A percentile compares a stretch with the other conserved stretches of the same genome.
phyloP scores from a whole-genome alignment of 2,113 vertebrate genomes.

The Melanotaenia duboulayi region DNA sequence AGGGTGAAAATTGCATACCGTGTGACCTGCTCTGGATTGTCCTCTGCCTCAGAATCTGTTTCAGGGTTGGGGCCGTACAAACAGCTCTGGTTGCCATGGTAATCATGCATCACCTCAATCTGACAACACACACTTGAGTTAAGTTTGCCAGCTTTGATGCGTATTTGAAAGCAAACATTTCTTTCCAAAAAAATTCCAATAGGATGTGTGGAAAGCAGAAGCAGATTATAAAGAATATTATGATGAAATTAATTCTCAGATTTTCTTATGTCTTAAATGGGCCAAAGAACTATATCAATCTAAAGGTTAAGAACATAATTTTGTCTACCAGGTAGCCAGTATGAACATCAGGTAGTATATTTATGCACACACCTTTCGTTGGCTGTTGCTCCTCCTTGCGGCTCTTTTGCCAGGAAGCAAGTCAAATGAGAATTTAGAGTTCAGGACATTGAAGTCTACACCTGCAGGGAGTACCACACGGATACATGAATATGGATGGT shows the following conservation, averaged over 20 bases:
- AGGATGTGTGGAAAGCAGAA: not conserved
- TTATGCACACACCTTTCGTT: constrained; percentile 83
- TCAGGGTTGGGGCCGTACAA: constrained; percentile 63
- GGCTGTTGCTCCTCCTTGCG: constrained; percentile 86
- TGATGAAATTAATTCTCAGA: no score
- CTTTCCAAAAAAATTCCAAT: no score
- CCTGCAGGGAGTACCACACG: constrained; percentile 69
- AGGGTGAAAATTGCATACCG: constrained; percentile 76
- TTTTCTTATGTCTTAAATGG: not conserved
- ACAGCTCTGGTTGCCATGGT: constrained; percentile 87
- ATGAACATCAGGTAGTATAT: not conserved
- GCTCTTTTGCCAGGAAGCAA: constrained; percentile 90
- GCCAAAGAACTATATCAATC: not conserved
- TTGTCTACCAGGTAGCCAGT: not conserved
- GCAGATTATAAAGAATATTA: no score
- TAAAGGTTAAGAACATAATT: not conserved
- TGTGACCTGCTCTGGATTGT: constrained; percentile 88
- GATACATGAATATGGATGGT: not conserved
- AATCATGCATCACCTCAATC: constrained; percentile 94
- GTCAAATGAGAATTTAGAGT: constrained; percentile 92
- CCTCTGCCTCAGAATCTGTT: constrained; percentile 86
- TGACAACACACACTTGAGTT: constrained; percentile 68
- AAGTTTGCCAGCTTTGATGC: not conserved
- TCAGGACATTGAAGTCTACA: constrained; percentile 88
- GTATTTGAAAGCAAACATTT: not conserved